Base-by-base conservation (phyloP, 2,888 invertebrate species). In the Spilarctia lutea region DNA sequence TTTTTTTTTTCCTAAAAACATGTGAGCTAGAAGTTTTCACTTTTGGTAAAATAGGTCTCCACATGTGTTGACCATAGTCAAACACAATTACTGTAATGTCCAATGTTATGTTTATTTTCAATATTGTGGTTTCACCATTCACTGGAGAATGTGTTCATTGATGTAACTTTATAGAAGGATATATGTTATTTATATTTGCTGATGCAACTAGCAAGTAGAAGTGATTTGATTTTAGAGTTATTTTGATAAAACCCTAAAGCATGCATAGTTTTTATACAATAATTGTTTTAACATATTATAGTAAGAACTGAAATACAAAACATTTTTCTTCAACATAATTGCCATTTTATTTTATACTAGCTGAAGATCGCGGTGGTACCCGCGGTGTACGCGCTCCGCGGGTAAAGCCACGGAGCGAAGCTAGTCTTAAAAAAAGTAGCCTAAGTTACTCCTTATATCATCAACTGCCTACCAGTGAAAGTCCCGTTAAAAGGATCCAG, bases 231-330 rank as follows among this genome's bases (percentile, higher is more conserved):
- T 93, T 92, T 93, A 88, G 88, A 92, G 87, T 91, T 88, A 88
- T 92, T 92, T 92, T 93, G 89, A 85, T 84, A 76, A 79, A 80
- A 81, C 78, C 86, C 89, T 86, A 85, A 86, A 82, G 89, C 90
- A 92, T 89, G 88, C 86, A 91, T 91, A 90, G 89, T 91, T 92
- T 93, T 93, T 93, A 91, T 92, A 93, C 85, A 87, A 89, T 85
- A 90, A 90, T 93, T 93, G 89, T 92, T 94, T 92, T 90, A 92
- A 91, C 87, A 91, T 91, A 92, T 91, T 91, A 68, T 68, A 91
- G 88, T 92, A 92, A 93, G 91, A 92, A 92, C 90, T 85, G 85
- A 90, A 94, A 92, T 93, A 94, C 89, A 93, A 82, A 91, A 89
- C 90, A 90, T 89, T 91, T 69, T 89, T 92, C 91, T 91, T 91